phyloP scores from a whole-genome alignment of 2,113 vertebrate genomes.

The Pholis gunnellus region DNA sequence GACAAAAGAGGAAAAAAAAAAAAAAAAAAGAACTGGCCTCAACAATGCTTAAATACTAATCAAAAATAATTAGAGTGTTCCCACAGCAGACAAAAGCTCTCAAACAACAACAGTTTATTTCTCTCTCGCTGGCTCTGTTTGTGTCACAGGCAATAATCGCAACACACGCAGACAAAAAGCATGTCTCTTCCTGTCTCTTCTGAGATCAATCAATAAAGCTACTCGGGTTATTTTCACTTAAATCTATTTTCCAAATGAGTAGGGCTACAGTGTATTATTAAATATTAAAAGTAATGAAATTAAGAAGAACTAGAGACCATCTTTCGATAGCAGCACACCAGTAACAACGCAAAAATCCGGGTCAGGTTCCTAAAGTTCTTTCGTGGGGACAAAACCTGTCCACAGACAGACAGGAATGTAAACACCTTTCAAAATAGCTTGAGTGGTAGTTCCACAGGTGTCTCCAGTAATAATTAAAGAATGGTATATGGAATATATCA shows the following conservation, averaged over 20 bases:
- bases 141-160: constrained; percentile 53
- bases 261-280: constrained; percentile 10
- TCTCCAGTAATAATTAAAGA: neutral
- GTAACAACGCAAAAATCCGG: neutral
- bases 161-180: constrained; percentile 49
- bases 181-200: constrained; percentile 27
- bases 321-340: neutral
- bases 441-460: neutral
- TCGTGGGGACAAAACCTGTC: neutral
- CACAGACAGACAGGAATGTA: neutral
- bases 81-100: constrained; percentile 62
- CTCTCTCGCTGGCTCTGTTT: constrained; percentile 42
- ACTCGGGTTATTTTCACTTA: constrained; percentile 35
- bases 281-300: constrained; percentile 1
- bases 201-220: constrained; percentile 32
- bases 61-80: constrained; percentile 66
- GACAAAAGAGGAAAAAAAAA: constrained; percentile 38
- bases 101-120: constrained; percentile 57
- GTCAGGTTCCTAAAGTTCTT: neutral
- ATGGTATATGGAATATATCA: neutral
- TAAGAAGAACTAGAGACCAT: neutral
- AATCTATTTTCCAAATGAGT: constrained; percentile 36
- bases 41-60: constrained; percentile 63
- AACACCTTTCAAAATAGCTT: neutral
- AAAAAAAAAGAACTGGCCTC: constrained; percentile 40